A percentile compares a stretch with the other conserved stretches of the same genome.
These are phyloP conservation scores for Sebastes hopkinsi DNA, from an alignment of 2,797 vertebrate species.

Conservation along the genomic window DNA sequence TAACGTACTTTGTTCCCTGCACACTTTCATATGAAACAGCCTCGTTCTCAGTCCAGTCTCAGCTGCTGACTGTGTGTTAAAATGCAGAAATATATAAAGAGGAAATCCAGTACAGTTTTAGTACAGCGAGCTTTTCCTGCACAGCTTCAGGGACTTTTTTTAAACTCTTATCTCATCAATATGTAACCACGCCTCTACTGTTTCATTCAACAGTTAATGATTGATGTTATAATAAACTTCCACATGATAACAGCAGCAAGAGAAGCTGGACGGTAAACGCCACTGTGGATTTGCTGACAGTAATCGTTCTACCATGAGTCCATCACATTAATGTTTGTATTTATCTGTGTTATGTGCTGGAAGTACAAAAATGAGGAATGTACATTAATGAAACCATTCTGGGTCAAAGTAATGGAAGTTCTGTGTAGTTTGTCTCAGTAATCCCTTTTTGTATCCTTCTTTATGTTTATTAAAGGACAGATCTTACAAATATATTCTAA, in stretches of 20 bases:
- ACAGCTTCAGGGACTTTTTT: background rate
- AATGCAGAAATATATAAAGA: background rate
- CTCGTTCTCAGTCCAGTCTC: background rate
- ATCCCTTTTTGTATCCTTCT: background rate
- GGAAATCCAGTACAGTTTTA: background rate
- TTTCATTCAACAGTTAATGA: background rate
- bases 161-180: background rate
- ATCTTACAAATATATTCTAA: background rate
- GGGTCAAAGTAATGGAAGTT: background rate
- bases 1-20: background rate
- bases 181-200: background rate
- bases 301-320: background rate
- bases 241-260: background rate
- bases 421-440: background rate
- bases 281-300: background rate
- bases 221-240: background rate
- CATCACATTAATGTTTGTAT: background rate
- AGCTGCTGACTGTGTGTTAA: background rate
- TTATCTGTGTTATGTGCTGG: background rate
- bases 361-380: background rate
- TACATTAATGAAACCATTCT: background rate
- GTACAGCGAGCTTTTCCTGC: background rate
- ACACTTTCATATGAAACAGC: background rate
- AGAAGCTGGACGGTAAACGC: background rate
- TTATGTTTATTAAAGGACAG: background rate